These are phyloP conservation scores for Aphelocoma californica DNA, from an alignment of 2,797 vertebrate species.

Conservation along the genomic window DNA sequence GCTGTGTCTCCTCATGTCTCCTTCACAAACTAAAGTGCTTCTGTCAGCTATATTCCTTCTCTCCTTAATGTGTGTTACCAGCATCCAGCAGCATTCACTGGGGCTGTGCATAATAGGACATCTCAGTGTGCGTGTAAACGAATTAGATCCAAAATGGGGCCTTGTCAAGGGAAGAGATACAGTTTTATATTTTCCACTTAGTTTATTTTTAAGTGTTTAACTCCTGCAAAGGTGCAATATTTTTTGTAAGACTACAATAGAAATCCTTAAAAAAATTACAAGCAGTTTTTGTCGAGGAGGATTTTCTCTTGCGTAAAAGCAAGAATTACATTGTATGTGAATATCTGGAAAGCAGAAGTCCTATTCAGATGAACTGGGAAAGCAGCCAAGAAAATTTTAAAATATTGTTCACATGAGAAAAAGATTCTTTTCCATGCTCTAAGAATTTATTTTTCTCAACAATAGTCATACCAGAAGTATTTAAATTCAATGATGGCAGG, in stretches of 20 bases:
- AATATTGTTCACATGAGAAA: background rate
- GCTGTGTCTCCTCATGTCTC: background rate
- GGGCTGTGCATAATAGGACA: background rate
- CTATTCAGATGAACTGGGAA: constrained; percentile 4
- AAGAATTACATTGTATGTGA: background rate
- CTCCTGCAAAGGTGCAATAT: background rate
- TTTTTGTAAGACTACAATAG: background rate
- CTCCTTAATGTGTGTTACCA: background rate
- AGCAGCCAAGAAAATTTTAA: background rate
- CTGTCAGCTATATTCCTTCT: background rate
- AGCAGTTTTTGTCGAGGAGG: background rate
- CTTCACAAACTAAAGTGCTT: background rate
- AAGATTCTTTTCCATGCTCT: background rate
- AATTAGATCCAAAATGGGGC: background rate
- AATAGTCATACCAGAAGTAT: background rate
- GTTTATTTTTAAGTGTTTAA: constrained; percentile 27
- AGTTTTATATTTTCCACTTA: constrained; percentile 31
- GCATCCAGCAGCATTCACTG: background rate
- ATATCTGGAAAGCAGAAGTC: background rate
- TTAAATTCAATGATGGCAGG: background rate
- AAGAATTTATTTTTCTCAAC: constrained; percentile 3
- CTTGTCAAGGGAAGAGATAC: background rate
- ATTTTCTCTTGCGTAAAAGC: background rate
- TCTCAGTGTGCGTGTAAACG: background rate
- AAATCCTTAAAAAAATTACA: background rate